phyloP scores from a whole-genome alignment of 2,888 invertebrate genomes.

The Anodontia alba region DNA sequence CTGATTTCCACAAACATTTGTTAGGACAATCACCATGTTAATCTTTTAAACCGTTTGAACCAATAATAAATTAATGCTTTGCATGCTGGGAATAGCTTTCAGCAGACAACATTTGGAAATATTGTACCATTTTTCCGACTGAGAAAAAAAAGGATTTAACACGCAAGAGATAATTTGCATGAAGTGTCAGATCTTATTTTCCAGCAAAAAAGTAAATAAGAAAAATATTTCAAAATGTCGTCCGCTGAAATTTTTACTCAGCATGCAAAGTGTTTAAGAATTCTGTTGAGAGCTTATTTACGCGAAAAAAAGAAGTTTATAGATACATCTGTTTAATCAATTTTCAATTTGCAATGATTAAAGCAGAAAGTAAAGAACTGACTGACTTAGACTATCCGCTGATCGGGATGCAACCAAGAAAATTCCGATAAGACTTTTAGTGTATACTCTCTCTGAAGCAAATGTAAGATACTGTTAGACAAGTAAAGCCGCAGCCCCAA shows the following conservation, averaged over 20 bases:
- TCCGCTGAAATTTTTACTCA: no score
- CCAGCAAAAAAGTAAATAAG: no score
- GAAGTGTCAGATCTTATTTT: no score
- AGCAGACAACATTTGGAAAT: no score
- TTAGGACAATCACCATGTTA: slow-evolving; percentile 2
- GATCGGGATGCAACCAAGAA: slow-evolving; percentile 1
- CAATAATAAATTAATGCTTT: slow-evolving; percentile 5
- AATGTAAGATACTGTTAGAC: background rate
- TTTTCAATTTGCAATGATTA: slow-evolving; percentile 19
- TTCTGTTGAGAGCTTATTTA: background rate
- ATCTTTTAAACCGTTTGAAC: slow-evolving; percentile 14
- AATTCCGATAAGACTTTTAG: background rate
- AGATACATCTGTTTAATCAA: background rate
- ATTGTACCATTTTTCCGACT: no score
- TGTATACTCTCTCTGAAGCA: background rate
- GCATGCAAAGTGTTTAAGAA: no score
- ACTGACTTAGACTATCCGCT: background rate
- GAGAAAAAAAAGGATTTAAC: no score
- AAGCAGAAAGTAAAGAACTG: background rate
- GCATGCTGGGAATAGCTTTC: no score
- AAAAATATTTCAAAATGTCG: no score
- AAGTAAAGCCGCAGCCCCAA: background rate
- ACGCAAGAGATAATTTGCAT: no score
- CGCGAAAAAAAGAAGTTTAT: background rate
- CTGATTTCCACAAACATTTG: slow-evolving; percentile 15